A percentile compares a stretch with the other conserved stretches of the same genome.
These are phyloP conservation scores for Microchrysa polita DNA, from an alignment of 2,888 invertebrate genomes.

Conservation along the genomic window DNA sequence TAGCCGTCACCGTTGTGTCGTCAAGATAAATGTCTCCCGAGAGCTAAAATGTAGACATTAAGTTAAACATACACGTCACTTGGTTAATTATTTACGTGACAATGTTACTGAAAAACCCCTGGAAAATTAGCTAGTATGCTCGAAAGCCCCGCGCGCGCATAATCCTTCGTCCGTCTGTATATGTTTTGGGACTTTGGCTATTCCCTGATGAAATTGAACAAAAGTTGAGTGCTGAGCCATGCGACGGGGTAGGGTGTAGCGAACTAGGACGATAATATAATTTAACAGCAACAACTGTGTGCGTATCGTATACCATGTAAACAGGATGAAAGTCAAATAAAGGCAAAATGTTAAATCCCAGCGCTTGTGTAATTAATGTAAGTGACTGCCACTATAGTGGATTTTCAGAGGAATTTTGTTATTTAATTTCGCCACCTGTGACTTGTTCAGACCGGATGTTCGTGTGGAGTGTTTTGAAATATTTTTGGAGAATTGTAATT, in stretches of 20 bases:
- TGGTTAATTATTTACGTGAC: slow-evolving; percentile 66
- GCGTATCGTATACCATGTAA: no score
- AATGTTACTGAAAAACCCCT: slow-evolving; percentile 56
- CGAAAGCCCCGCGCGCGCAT: background rate
- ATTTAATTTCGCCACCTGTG: slow-evolving; percentile 1
- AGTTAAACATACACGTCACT: slow-evolving; percentile 62
- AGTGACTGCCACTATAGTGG: slow-evolving; percentile 2
- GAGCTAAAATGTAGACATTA: slow-evolving; percentile 50
- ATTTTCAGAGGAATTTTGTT: slow-evolving; percentile 6
- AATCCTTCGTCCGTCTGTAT: no score
- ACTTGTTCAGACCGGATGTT: background rate
- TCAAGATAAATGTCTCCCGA: slow-evolving; percentile 44
- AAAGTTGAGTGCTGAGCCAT: background rate
- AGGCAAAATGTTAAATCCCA: slow-evolving; percentile 15
- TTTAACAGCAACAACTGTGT: background rate
- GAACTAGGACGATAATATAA: background rate
- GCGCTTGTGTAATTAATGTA: slow-evolving; percentile 27
- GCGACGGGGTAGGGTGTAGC: background rate
- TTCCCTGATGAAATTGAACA: background rate
- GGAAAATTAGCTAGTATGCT: slow-evolving; percentile 17
- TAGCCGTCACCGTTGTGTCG: slow-evolving; percentile 25
- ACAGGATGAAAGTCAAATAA: background rate
- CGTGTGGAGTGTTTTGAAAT: no score
- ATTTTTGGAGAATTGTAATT: no score
- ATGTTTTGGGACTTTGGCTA: no score